Evolutionary conservation across 1,140 invertebrate species (phyloP).

Genomic region (Drosophila busckii): DNA sequence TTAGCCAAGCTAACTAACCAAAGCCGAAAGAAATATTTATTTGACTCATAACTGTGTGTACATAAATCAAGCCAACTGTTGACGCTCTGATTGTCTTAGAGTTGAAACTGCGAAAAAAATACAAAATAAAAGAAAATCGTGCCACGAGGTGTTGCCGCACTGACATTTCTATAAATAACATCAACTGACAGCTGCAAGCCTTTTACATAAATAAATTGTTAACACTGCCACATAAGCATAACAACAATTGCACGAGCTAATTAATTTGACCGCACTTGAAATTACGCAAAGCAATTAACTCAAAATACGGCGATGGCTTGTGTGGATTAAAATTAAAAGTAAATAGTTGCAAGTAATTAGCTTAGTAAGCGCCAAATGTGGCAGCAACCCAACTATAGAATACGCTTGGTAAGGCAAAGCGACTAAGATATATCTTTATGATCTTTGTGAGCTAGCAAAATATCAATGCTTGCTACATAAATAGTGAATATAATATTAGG

Average conservation of each 20-base stretch:
- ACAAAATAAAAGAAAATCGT: conserved; percentile 51
- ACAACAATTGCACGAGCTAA: conserved; percentile 31
- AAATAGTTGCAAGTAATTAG: conserved; percentile 28
- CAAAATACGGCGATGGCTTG: conserved; percentile 52
- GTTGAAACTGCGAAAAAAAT: conserved; percentile 15
- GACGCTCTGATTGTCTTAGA: conserved; percentile 66
- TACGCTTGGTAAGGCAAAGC: too few relatives aligned
- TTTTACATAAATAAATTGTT: conserved; percentile 61
- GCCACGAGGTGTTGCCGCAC: conserved; percentile 63
- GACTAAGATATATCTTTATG: too few relatives aligned
- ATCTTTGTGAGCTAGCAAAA: too few relatives aligned
- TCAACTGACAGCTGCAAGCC: conserved; percentile 75
- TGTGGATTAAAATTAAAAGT: conserved; percentile 46
- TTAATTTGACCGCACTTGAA: conserved; percentile 67
- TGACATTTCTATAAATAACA: conserved; percentile 77
- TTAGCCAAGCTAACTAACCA: conserved; percentile 40
- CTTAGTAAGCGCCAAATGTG: too few relatives aligned
- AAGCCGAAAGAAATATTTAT: conserved; percentile 31
- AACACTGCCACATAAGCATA: conserved; percentile 19
- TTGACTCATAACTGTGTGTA: conserved; percentile 48
- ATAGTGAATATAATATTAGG: too few relatives aligned
- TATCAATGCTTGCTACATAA: too few relatives aligned
- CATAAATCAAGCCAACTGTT: conserved; percentile 74
- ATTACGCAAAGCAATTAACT: conserved; percentile 68
- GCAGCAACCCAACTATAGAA: too few relatives aligned